phyloP scores from a whole-genome alignment of 2,797 vertebrate species.

The Dallia pectoralis region DNA sequence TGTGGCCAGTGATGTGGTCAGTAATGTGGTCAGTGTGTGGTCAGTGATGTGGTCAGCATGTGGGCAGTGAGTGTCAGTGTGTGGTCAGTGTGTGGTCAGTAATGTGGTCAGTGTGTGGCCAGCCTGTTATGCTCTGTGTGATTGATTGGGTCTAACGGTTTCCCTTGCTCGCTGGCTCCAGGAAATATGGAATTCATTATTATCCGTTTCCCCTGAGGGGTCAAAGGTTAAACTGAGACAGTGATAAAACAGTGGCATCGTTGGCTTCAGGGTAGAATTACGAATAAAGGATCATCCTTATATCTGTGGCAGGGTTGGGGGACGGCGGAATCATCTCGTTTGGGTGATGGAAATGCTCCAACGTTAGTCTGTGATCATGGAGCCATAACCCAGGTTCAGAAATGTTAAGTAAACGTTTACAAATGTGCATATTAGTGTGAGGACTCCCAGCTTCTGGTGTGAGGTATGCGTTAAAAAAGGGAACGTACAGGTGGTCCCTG shows the following conservation, averaged over 20 bases:
- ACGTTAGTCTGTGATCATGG: conserved; percentile 64
- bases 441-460: conserved; percentile 59
- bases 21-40: too few species aligned
- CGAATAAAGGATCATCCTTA: conserved; percentile 40
- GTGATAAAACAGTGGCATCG: conserved; percentile 74
- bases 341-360: conserved; percentile 64
- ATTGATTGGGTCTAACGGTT: conserved; percentile 77
- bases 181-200: conserved; percentile 90
- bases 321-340: conserved; percentile 72
- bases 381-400: conserved; percentile 65
- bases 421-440: conserved; percentile 61
- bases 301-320: conserved; percentile 6
- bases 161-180: conserved; percentile 58
- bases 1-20: conserved; percentile 53
- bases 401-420: conserved; percentile 71
- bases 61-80: too few species aligned
- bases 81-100: conserved; percentile 60
- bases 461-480: conserved; percentile 28
- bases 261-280: conserved; percentile 63
- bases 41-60: too few species aligned
- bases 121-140: conserved; percentile 64
- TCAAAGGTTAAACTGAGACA: conserved; percentile 84
- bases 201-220: conserved; percentile 74
- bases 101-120: too few species aligned
- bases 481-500: conserved; percentile 12